A percentile compares a stretch with the other conserved stretches of the same genome.
Evolutionary conservation across 2,797 vertebrate species (phyloP).

Genomic region (Odontamblyopus rebecca): DNA sequence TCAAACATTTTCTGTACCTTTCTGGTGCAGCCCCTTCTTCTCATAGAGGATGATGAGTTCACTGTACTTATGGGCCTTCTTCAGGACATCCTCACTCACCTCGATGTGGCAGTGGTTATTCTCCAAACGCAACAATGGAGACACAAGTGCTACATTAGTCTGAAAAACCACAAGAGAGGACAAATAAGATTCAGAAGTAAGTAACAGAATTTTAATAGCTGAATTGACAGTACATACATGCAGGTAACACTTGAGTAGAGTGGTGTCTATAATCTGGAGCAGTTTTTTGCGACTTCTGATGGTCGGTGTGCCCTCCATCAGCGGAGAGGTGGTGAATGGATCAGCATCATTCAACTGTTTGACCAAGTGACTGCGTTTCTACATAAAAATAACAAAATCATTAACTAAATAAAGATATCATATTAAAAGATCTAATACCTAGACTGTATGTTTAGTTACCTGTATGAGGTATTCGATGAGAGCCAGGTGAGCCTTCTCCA

Average conservation of each 20-base stretch:
- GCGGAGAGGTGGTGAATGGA: conserved; percentile 91
- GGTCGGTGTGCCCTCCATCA: conserved; percentile 96
- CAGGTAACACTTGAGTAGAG: conserved; percentile 95
- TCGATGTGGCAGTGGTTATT: conserved; percentile 99
- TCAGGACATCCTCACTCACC: conserved; percentile 96
- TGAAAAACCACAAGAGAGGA: conserved; percentile 41
- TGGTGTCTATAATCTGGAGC: conserved; percentile 97
- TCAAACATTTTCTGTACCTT: conserved; percentile 76
- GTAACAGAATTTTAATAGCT: background rate
- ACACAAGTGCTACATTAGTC: conserved; percentile 97
- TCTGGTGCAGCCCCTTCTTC: conserved; percentile 96
- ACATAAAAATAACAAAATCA: conserved; percentile 1
- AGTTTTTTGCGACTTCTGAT: conserved; percentile 98
- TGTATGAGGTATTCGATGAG: conserved; percentile 99
- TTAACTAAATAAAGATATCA: background rate
- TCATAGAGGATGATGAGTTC: conserved; percentile 98
- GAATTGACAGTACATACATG: conserved; percentile 80
- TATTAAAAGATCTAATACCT: background rate
- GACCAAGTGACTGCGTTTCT: conserved; percentile 97
- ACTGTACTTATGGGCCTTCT: conserved; percentile 98
- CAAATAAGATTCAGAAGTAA: background rate
- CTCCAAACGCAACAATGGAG: conserved; percentile 92
- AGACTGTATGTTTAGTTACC: conserved; percentile 55
- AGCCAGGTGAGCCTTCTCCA: conserved; percentile 96
- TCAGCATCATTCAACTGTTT: conserved; percentile 95